phyloP scores from a whole-genome alignment of 1,140 invertebrate species.

The Drosophila erecta region DNA sequence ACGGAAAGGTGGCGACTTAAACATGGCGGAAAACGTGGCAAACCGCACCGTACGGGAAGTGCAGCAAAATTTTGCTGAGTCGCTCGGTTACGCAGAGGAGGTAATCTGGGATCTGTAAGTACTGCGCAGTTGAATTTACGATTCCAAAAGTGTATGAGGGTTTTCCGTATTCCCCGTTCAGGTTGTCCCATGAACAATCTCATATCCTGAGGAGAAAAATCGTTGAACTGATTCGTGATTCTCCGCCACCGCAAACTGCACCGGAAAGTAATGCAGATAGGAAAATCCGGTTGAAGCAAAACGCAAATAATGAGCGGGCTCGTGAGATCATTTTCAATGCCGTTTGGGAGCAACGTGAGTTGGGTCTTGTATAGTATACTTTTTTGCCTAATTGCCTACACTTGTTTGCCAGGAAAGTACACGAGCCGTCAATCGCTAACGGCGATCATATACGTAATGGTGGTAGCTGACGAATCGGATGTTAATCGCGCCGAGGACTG shows the following conservation, averaged over 20 bases:
- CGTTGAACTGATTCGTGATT: constrained; percentile 41
- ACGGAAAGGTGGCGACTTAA: not conserved
- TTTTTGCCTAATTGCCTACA: not conserved
- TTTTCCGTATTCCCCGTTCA: not conserved
- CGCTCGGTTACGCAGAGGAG: constrained; percentile 44
- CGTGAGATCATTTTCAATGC: constrained; percentile 56
- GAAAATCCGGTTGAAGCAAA: not conserved
- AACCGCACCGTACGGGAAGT: constrained; percentile 46
- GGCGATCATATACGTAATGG: constrained; percentile 71
- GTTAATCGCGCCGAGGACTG: constrained; percentile 34
- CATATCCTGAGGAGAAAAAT: constrained; percentile 38
- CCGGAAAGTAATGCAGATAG: not conserved
- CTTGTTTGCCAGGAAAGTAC: constrained; percentile 62
- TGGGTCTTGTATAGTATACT: no score
- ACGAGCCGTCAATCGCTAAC: constrained; percentile 66
- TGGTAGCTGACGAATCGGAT: constrained; percentile 45
- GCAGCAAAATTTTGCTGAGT: constrained; percentile 63
- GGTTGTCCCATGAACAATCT: constrained; percentile 38
- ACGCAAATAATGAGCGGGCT: constrained; percentile 12
- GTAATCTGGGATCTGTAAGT: constrained; percentile 77
- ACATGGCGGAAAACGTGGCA: constrained; percentile 14
- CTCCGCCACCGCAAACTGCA: not conserved
- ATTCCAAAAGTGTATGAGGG: not conserved
- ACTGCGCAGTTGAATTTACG: constrained; percentile 27
- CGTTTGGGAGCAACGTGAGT: constrained; percentile 73